Conservation (phyloP, 2,888 invertebrate genomes). For the Drosophila koepferae region DNA sequence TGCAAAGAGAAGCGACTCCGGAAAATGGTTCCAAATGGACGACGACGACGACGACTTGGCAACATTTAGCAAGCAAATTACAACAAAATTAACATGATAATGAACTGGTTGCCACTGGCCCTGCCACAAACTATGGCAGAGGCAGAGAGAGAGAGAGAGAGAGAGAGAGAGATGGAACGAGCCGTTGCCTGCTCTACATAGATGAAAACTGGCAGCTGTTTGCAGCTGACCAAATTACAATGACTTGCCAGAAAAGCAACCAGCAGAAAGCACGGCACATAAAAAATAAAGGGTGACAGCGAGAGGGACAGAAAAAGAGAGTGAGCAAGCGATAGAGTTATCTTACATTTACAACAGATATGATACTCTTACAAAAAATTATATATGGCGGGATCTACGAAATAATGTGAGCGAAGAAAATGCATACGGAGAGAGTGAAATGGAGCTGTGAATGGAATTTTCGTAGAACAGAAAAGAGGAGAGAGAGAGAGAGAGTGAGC, state of each 20-base stretch:
- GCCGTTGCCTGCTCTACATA: conserved; percentile 18
- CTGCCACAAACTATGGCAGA: conserved; percentile 23
- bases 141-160: background rate
- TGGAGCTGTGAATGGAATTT: background rate
- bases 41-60: conserved; percentile 65
- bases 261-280: conserved; percentile 14
- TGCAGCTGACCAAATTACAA: conserved; percentile 76
- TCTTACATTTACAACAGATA: conserved; percentile 1
- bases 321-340: background rate
- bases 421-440: background rate
- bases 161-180: background rate
- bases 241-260: conserved; percentile 60
- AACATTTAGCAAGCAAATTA: conserved; percentile 81
- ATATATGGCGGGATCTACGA: background rate
- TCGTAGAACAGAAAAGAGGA: background rate
- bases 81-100: conserved; percentile 81
- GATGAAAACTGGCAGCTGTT: conserved; percentile 71
- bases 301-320: background rate
- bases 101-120: conserved; percentile 61
- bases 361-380: conserved; percentile 4
- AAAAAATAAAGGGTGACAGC: conserved; percentile 14
- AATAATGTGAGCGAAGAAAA: background rate
- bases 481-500: too few species aligned
- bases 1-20: conserved; percentile 61
- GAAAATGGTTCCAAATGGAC: conserved; percentile 66